Conservation (phyloP, 2,888 invertebrate genomes). For the Sphaerolaimus hirsutus region DNA sequence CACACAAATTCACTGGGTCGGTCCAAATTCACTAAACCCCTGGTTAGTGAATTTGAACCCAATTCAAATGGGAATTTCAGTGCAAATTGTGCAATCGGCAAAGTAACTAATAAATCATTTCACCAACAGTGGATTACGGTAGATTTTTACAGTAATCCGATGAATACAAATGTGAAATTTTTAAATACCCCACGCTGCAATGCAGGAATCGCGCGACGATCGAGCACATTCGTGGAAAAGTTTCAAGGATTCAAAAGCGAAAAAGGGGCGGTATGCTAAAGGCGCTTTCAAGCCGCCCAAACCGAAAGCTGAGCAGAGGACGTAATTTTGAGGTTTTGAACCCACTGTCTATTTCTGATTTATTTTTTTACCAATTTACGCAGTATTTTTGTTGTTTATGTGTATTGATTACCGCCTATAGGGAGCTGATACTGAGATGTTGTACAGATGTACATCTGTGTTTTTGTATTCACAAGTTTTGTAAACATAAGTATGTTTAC, state of each 20-base stretch:
- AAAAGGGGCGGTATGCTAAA: slow-evolving; percentile 2
- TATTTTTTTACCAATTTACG: no score
- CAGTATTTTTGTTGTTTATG: no score
- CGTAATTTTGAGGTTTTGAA: neutral
- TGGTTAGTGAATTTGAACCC: neutral
- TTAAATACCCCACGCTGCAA: neutral
- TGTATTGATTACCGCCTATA: no score
- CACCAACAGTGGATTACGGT: no score
- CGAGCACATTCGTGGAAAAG: slow-evolving; percentile 21
- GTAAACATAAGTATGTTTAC: no score
- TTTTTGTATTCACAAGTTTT: no score
- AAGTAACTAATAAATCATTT: neutral
- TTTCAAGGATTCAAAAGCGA: slow-evolving; percentile 15
- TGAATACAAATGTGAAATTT: neutral
- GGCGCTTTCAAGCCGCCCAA: slow-evolving; percentile 21
- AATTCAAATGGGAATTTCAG: neutral
- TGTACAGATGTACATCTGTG: no score
- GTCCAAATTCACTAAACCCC: no score
- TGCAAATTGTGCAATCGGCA: neutral
- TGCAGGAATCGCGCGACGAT: slow-evolving; percentile 20
- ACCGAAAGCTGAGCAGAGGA: slow-evolving; percentile 10
- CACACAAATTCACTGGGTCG: no score
- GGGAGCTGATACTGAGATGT: no score
- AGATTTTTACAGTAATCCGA: no score
- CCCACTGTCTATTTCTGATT: no score